These are phyloP conservation scores for Bicyclus anynana DNA, from an alignment of 1,140 invertebrate genomes.

Conservation along the genomic window DNA sequence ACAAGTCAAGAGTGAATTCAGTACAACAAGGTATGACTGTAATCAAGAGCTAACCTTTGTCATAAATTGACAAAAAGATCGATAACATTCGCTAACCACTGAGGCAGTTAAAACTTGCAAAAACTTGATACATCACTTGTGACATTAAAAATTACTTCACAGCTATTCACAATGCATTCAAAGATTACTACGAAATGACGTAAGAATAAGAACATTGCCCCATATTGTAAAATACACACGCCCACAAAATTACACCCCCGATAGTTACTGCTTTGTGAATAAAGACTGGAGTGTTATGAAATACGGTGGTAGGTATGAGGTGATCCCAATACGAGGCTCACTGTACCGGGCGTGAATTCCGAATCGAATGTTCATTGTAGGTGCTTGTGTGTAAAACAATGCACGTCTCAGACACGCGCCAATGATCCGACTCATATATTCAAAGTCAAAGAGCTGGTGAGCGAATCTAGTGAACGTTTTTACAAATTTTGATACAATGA, in stretches of 20 bases:
- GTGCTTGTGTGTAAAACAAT: constrained; percentile 24
- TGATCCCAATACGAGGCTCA: neutral
- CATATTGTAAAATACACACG: constrained; percentile 6
- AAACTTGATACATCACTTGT: neutral
- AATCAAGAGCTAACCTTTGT: too few relatives aligned
- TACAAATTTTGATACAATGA: neutral
- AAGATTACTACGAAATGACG: constrained; percentile 17
- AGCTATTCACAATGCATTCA: neutral
- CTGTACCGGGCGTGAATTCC: constrained; percentile 10
- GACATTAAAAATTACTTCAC: neutral
- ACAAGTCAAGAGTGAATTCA: too few relatives aligned
- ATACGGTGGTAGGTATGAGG: neutral
- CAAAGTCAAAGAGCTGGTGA: neutral
- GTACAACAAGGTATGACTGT: too few relatives aligned
- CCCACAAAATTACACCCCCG: neutral
- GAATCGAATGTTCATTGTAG: constrained; percentile 15
- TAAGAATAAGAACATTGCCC: constrained; percentile 19
- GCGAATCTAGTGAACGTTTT: too few relatives aligned
- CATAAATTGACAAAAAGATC: too few relatives aligned
- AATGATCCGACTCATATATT: constrained; percentile 26
- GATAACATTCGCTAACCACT: too few relatives aligned
- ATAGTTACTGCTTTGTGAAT: neutral
- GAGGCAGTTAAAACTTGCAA: too few relatives aligned
- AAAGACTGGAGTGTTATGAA: neutral
- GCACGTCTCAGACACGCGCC: constrained; percentile 30